Evolutionary conservation across 2,113 vertebrate species (phyloP), one percentile per base, ranked within the genome.

Genomic region (Mugil cephalus): DNA sequence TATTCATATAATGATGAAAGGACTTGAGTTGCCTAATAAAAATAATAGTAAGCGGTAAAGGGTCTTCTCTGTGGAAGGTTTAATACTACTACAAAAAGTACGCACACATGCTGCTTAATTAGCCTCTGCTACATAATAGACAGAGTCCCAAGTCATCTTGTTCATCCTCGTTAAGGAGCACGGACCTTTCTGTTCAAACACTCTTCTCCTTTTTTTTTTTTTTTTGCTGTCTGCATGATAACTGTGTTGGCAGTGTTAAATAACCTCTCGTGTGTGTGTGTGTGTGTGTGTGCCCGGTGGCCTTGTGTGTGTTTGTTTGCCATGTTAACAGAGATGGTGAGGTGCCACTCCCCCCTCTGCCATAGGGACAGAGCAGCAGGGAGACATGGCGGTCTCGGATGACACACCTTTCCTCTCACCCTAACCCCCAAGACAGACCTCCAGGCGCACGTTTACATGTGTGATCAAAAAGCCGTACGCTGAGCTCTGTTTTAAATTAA

Each of bases 291-390:
- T 63, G 43, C 59, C 52, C 63, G 66, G 66, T 70, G 79, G 68
- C 59, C 60, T 45, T 77, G 48, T 73, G 58, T 76, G 59, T 81
- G 81, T 86, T 80, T 82, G 79, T 86, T 86, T 38, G 60, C 74
- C 65, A 24, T 91, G 76, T 91, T 88, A 80, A 91, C 89, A 84
- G 69, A 88, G 78, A 74, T 34, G 47, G 53, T 62, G 64, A 75
- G 68, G 46, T 70, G 36, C 69, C 60, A 56, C 74, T 58, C 47
- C 47, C n/a, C 64, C 75, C 71, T 51, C 62, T 51, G 46, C 80
- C 67, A 62, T 47, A 81, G 82, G 61, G 71, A 80, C 77, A 43
- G 45, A 67, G 55, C 65, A 39, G 53, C 62, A 48, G 45, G 42
- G 78, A 87, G 78, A 59, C 68, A 47, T 30, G 46, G 39, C 21